Evolutionary conservation across 2,888 invertebrate genomes (phyloP), one percentile per base, ranked within the genome.

Genomic region (Platerodrilus igneus): DNA sequence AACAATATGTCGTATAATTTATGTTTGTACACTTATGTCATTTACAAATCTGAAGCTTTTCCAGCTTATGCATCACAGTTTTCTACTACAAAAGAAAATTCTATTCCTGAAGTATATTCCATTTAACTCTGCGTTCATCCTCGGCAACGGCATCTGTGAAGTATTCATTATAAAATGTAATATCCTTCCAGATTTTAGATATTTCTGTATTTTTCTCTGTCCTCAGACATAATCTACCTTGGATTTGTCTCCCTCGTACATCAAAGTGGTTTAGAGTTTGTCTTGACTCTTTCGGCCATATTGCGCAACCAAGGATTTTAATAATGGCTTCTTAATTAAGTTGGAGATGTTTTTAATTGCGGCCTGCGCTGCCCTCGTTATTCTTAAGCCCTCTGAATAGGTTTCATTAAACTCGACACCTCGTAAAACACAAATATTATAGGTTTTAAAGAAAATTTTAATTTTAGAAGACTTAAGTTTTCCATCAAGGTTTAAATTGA

Each of bases 271-370:
- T 23, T 34, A 26, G 27, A 33, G 38, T 41, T 32, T 43, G 41
- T 47, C 46, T 48, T 29, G 33, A 51, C 51, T 57, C 55, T 57
- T 54, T 52, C 55, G 49, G 55, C 54, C 59, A 62, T 59, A 61
- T 57, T 60, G 60, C 58, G 46, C 53, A 42, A 53, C 45, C 53
- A 52, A 50, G 59, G 63, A 62, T 66, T 65, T 65, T 66, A 66
- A 67, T 66, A 67, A 67, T 63, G 60, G 64, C 62, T 59, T 62
- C 66, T 66, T 67, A 66, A 67, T 67, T 67, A 67, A 67, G 66
- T 66, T 59, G 56, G 62, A 65, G 67, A 63, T 64, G 66, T 62
- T 65, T 66, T 67, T 67, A 67, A 66, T 67, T 67, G 67, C 63
- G 62, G 61, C 57, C 57, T 58, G 56, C 57, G 58, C 48, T 50